Base-by-base conservation (phyloP, 2,888 invertebrate species). In the Hyppa rectilinea region DNA sequence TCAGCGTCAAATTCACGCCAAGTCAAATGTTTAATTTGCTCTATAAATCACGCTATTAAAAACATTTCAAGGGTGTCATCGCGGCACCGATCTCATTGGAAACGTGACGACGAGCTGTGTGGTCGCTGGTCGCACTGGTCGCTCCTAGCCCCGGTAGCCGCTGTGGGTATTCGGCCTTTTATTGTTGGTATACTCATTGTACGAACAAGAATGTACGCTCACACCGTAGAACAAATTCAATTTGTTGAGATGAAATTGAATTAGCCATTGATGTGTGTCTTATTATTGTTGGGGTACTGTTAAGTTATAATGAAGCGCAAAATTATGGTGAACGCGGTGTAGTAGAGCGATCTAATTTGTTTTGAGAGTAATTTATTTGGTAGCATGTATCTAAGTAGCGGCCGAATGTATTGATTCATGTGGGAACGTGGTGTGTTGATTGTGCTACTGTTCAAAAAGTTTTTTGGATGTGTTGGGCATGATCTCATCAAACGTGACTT, bases 1-100 rank as follows among this genome's bases (percentile, higher is more conserved):
- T 95, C 95, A 95, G 90, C 92, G 86, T 91, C 93, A 91, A 93
- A 95, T 96, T 95, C 95, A 96, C 95, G 95, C 87, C 93, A 95
- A 95, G 94, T 96, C 95, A 96, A 95, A 96, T 96, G 95, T 96
- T 96, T 96, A 96, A 96, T 95, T 96, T 96, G 95, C 93, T 95
- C 95, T 95, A 95, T 95, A 95, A 95, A 95, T 95, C 95, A 95
- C 92, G 93, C 94, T 91, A 96, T 95, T 96, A 95, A 93, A 95
- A 93, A 92, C 94, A 93, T 96, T 96, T 95, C 95, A 95, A 94
- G 95, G 95, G 95, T 95, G 95, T 95, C 95, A 95, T 95, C 94
- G 93, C 92, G 90, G 92, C 89, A 88, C 92, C 90, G 92, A 92
- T 91, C 93, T 95, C 92, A 94, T 95, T 93, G 94, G 93, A 92